Evolutionary conservation across 2,888 invertebrate species (phyloP), one percentile per base, ranked within the genome.

Genomic region (Ennomos fuscantarius): DNA sequence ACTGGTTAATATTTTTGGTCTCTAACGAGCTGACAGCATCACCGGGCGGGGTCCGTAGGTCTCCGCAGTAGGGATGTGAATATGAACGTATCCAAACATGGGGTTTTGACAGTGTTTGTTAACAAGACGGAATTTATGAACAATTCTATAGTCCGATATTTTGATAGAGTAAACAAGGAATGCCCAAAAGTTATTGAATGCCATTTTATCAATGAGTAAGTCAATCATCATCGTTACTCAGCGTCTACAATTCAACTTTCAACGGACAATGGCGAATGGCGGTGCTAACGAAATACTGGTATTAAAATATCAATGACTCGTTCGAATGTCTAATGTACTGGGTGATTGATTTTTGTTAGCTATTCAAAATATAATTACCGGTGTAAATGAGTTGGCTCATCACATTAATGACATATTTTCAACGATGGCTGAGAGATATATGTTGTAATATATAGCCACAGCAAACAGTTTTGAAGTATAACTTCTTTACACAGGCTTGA

Each of bases 141-240:
- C 44, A 49, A 36, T n/a, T 33, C 40, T 52, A 55, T 55, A 59
- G 51, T 59, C 45, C 46, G 58, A 46, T 55, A 40, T 42, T 40
- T 39, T 34, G 46, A 53, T 55, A 57, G 37, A 46, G 47, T 39
- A 39, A 48, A n/a, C 49, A 31, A 32, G 15, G 41, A 15, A 47
- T 47, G 34, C 50, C 9, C 68, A 75, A 82, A 84, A 84, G 79
- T 76, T 70, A 76, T 79, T 63, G 55, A 59, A 78, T 81, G 81
- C 79, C 77, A 71, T 67, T 77, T 76, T 78, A 79, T 83, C 84
- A 83, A 84, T 86, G 84, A 86, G 78, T 83, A 82, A 86, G 72
- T 80, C 79, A 78, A 81, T 87, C 83, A 79, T 83, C 83, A 79
- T 82, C 83, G 84, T 87, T 86, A 88, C 78, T 86, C 86, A 85